A percentile compares a stretch with the other conserved stretches of the same genome.
Evolutionary conservation across 2,888 invertebrate genomes (phyloP).

Genomic region (Trichopoda pennipes): DNA sequence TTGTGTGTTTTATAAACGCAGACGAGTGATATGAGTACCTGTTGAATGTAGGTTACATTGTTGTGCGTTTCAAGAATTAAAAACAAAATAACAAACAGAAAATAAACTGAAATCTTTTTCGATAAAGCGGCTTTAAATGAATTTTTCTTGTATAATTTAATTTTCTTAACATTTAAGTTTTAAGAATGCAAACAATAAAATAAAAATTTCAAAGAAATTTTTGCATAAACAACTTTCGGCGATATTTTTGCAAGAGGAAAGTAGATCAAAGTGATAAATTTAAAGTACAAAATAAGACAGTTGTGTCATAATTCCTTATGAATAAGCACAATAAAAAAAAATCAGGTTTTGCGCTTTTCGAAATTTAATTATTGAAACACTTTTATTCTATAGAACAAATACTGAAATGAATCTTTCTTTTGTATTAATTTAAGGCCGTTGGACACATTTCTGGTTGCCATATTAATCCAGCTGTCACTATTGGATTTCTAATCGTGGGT

Average conservation of each 20-base stretch:
- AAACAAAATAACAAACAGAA: background rate
- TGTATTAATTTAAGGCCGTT: conserved; percentile 84
- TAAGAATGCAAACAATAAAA: conserved; percentile 15
- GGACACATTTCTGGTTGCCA: conserved; percentile 95
- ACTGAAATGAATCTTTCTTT: background rate
- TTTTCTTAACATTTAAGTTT: conserved; percentile 5
- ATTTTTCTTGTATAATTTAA: background rate
- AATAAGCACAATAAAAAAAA: no score
- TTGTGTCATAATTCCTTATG: no score
- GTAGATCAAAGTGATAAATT: conserved; percentile 5
- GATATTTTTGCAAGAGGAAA: background rate
- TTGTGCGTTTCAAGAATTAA: conserved; percentile 61
- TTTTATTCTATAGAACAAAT: background rate
- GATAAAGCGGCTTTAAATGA: conserved; percentile 6
- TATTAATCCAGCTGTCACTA: conserved; percentile 95
- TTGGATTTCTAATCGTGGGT: conserved; percentile 89
- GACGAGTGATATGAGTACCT: conserved; percentile 48
- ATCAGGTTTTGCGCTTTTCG: no score
- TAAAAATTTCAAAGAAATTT: conserved; percentile 9
- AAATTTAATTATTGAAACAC: no score
- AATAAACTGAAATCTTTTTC: conserved; percentile 37
- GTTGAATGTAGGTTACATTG: conserved; percentile 64
- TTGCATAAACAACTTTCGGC: background rate
- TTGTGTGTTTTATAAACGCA: conserved; percentile 44
- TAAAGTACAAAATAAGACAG: no score